Conservation (phyloP, 2,113 vertebrate species). For the Guaruba guarouba region DNA sequence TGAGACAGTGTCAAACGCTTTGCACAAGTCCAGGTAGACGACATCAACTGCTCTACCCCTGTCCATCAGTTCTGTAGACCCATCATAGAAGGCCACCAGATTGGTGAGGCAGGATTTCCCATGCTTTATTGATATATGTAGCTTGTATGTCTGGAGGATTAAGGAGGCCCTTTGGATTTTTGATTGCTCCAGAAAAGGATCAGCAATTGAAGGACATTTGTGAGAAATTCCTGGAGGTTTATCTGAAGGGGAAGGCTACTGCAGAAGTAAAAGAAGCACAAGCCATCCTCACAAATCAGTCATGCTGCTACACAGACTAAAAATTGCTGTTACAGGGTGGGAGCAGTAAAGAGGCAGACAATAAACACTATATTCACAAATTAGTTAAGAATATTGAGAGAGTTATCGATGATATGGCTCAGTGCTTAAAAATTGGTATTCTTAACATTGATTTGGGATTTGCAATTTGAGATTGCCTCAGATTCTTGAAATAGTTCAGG, state of each 20-base stretch:
- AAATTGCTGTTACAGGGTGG: accelerated
- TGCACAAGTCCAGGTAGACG: too few species aligned
- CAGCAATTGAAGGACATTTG: background rate
- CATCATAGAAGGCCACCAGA: too few species aligned
- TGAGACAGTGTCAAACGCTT: too few species aligned
- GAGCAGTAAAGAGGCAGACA: background rate
- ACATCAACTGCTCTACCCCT: too few species aligned
- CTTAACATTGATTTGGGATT: background rate
- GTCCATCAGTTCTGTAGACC: too few species aligned
- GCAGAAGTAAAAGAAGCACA: background rate
- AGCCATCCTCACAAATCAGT: background rate
- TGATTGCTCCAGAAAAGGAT: background rate
- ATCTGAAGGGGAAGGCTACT: background rate
- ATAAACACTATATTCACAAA: too few species aligned
- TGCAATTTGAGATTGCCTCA: background rate
- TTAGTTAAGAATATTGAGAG: background rate
- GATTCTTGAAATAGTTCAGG: background rate
- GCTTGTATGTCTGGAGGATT: background rate
- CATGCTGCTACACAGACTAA: background rate
- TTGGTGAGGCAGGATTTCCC: too few species aligned
- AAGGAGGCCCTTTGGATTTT: background rate
- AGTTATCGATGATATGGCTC: background rate
- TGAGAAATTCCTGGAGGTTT: background rate
- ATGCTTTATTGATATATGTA: background rate
- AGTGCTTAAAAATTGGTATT: background rate